Evolutionary conservation across 2,797 vertebrate genomes (phyloP).

Genomic region (Coracias cyanogaster): DNA sequence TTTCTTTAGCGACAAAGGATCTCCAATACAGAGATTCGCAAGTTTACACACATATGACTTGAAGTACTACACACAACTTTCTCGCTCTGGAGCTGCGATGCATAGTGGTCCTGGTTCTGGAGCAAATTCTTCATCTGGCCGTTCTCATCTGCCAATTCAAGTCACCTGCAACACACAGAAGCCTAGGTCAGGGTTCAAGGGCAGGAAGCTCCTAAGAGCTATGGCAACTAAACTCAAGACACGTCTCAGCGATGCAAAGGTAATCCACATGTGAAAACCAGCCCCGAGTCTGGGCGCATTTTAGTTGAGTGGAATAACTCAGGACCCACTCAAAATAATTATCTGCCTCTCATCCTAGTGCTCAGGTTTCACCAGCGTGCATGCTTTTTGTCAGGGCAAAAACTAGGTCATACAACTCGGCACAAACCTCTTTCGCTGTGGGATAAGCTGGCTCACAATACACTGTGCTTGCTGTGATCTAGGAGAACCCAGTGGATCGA

Average conservation of each 20-base stretch:
- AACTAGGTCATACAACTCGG: neutral
- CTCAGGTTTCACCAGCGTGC: fast-evolving
- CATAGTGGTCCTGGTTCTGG: conserved; percentile 7
- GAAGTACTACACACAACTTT: conserved; percentile 34
- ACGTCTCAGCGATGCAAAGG: neutral
- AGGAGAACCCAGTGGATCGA: neutral
- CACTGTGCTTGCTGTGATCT: neutral
- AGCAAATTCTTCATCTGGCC: conserved; percentile 48
- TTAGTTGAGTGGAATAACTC: neutral
- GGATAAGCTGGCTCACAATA: neutral
- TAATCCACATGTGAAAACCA: neutral
- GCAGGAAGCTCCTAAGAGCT: neutral
- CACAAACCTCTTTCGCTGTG: neutral
- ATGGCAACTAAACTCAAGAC: neutral
- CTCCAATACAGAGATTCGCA: neutral
- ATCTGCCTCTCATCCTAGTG: neutral
- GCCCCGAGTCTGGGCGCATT: neutral
- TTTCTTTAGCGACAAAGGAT: neutral
- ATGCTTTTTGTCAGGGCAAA: neutral
- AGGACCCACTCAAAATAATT: neutral
- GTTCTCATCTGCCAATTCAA: conserved; percentile 36
- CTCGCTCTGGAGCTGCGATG: neutral
- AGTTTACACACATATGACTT: neutral
- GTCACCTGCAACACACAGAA: conserved; percentile 13
- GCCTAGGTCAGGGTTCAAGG: neutral